Evolutionary conservation across 1,140 invertebrate species (phyloP), one percentile per base, ranked within the genome.

Genomic region (Anastrepha obliqua): DNA sequence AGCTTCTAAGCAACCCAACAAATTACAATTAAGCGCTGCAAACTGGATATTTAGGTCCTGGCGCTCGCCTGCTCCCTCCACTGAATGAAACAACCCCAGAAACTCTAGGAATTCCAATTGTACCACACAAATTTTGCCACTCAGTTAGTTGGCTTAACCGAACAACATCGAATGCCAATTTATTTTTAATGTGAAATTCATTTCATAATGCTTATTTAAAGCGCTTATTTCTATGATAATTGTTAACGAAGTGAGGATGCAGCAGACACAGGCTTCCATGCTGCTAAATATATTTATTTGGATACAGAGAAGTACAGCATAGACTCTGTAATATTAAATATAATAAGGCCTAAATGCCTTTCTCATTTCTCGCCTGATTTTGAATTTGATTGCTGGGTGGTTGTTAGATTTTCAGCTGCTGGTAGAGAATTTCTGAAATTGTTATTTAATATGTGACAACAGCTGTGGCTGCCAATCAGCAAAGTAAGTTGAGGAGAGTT

Each of bases 121-220:
- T 8, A 11, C 60, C 3, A 62, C 60, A 62, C 60, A 62, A 5
- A 8, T 55, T 55, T 11, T 55, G 51, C 51, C 51, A 0, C 51
- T 8, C 6, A 55, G 51, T 55, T 29, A 29, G 29, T 29, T 29
- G 29, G 51, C 51, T 55, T 13, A 62, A 62, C 13, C 67, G 44
- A 74, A 74, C 39, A n/a, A 4, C 13, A 44, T 74, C 8, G 67
- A 74, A 74, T 74, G 39, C 17, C 44, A 74, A 47, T 74, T 74
- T 74, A 17, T 74, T 17, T 15, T 60, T 64, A 62, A 87, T 87
- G 42, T 47, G 42, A 70, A 55, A 87, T 81, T 81, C 42, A 81
- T 81, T 55, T n/a, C 44, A 15, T 81, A 81, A 81, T 81, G 44
- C 47, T 17, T 81, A 81, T 81, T 81, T 81, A 81, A 81, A 55